Evolutionary conservation across 2,888 invertebrate species (phyloP).

Genomic region (Tupiocoris notatus): DNA sequence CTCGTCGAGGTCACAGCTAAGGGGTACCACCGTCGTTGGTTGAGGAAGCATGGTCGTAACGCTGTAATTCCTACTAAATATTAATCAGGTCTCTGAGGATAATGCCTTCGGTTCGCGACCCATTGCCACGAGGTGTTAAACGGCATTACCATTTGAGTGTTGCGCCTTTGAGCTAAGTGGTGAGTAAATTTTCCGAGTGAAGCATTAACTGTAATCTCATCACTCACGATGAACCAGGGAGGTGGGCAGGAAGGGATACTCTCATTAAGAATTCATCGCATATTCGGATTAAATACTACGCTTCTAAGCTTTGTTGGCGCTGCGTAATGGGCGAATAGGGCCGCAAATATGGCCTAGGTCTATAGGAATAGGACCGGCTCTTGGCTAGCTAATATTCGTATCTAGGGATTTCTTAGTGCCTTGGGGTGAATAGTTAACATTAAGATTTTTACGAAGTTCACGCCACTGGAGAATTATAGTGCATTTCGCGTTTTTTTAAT

Average conservation of each 20-base stretch:
- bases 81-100: conserved; percentile 34
- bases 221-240: background rate
- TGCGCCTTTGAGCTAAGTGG: background rate
- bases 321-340: too few relatives aligned
- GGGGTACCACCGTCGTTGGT: background rate
- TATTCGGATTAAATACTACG: background rate
- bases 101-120: conserved; percentile 23
- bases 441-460: too few relatives aligned
- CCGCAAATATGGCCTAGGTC: too few relatives aligned
- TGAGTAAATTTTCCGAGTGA: background rate
- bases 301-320: background rate
- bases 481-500: too few relatives aligned
- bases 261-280: background rate
- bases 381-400: too few relatives aligned
- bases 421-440: too few relatives aligned
- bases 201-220: background rate
- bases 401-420: too few relatives aligned
- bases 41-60: too few relatives aligned
- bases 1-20: conserved; percentile 7
- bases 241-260: background rate
- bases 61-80: conserved; percentile 35
- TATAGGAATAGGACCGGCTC: too few relatives aligned
- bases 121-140: conserved; percentile 30
- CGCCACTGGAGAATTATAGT: too few relatives aligned
- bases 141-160: conserved; percentile 19